These are phyloP conservation scores for Acronicta leporina DNA, from an alignment of 2,888 invertebrate species.

Conservation along the genomic window DNA sequence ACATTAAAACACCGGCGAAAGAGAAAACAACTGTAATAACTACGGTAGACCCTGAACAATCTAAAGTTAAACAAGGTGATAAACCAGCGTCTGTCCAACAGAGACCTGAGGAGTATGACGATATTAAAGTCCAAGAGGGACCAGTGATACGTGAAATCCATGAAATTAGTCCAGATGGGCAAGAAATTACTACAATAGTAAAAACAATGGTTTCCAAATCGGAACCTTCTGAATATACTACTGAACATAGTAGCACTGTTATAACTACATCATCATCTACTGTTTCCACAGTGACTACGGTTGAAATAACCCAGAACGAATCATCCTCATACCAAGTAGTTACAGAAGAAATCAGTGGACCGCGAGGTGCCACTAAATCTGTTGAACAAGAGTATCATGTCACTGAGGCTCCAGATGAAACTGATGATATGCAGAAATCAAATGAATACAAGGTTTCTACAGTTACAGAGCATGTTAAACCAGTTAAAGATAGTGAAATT, in stretches of 20 bases:
- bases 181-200: slow-evolving; percentile 68
- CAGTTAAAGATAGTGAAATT: slow-evolving; percentile 8
- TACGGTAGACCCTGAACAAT: slow-evolving; percentile 10
- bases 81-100: slow-evolving; percentile 7
- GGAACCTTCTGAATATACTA: slow-evolving; percentile 68
- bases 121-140: slow-evolving; percentile 33
- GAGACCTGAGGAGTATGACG: slow-evolving; percentile 9
- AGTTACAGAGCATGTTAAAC: slow-evolving; percentile 16
- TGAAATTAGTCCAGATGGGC: slow-evolving; percentile 62
- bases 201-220: slow-evolving; percentile 67
- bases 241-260: slow-evolving; percentile 73
- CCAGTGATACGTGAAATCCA: slow-evolving; percentile 56
- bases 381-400: slow-evolving; percentile 60
- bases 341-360: slow-evolving; percentile 64
- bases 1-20: slow-evolving; percentile 19
- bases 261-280: slow-evolving; percentile 74
- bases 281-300: slow-evolving; percentile 74
- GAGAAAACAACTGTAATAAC: slow-evolving; percentile 19
- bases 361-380: slow-evolving; percentile 57
- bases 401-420: slow-evolving; percentile 64
- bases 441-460: slow-evolving; percentile 18
- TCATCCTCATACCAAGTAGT: slow-evolving; percentile 71
- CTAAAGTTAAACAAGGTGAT: slow-evolving; percentile 15
- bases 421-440: slow-evolving; percentile 53
- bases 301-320: slow-evolving; percentile 75